Evolutionary conservation across 35 echinoderm and acorn worm species (phyloP).

Genomic region (Acanthaster planci): DNA sequence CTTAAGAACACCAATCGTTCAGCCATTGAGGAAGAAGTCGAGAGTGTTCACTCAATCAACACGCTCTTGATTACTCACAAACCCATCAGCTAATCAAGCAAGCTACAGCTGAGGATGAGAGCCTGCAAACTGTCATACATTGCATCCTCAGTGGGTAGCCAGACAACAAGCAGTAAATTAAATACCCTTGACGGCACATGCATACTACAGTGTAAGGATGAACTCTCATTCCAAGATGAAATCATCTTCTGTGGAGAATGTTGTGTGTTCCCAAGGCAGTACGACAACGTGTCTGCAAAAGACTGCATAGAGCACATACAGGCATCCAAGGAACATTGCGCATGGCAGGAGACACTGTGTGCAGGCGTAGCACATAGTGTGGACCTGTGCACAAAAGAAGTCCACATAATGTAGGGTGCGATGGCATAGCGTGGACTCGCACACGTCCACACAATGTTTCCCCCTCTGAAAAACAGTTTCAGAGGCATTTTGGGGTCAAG

Average conservation of each 20-base stretch:
- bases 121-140: conserved; percentile 35
- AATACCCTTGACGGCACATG: not conserved
- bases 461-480: too few relatives aligned
- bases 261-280: conserved; percentile 20
- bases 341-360: conserved; percentile 57
- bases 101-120: conserved; percentile 39
- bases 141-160: conserved; percentile 39
- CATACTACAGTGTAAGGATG: conserved; percentile 46
- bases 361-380: too few relatives aligned
- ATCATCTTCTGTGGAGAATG: conserved; percentile 39
- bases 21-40: conserved; percentile 42
- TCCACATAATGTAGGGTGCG: too few relatives aligned
- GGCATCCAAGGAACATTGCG: conserved; percentile 69
- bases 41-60: conserved; percentile 58
- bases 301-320: conserved; percentile 62
- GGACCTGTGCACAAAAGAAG: too few relatives aligned
- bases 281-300: conserved; percentile 4
- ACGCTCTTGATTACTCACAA: conserved; percentile 42
- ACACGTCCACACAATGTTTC: too few relatives aligned
- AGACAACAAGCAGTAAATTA: conserved; percentile 30
- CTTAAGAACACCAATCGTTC: conserved; percentile 34
- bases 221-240: conserved; percentile 50
- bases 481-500: too few relatives aligned
- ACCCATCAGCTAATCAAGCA: conserved; percentile 30
- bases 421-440: too few relatives aligned